A percentile compares a stretch with the other conserved stretches of the same genome.
Evolutionary conservation across 2,888 invertebrate genomes (phyloP).

Genomic region (Noctua janthe): DNA sequence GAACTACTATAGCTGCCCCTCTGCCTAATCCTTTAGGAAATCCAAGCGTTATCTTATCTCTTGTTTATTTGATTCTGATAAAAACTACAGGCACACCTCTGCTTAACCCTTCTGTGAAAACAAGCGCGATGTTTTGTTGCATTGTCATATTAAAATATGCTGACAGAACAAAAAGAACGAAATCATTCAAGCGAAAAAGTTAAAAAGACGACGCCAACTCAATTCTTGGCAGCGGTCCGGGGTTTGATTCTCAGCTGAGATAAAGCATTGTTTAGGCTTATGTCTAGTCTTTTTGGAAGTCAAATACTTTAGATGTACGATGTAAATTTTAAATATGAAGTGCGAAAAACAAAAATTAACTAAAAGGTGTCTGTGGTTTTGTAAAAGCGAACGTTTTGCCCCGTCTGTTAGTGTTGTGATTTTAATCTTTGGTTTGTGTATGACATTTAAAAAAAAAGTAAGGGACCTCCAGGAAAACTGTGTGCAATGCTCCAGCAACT

Average conservation of each 20-base stretch:
- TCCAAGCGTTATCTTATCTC: background rate
- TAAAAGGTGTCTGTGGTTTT: background rate
- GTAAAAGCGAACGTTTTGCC: background rate
- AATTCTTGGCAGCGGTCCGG: slow-evolving; percentile 55
- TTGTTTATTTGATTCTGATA: background rate
- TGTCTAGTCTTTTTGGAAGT: slow-evolving; percentile 44
- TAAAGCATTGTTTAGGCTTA: slow-evolving; percentile 28
- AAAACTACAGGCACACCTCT: background rate
- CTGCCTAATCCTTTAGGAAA: background rate
- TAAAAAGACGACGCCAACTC: slow-evolving; percentile 33
- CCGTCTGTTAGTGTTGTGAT: background rate
- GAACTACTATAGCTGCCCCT: background rate
- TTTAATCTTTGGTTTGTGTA: slow-evolving; percentile 4
- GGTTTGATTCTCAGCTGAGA: slow-evolving; percentile 54
- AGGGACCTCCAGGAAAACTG: background rate
- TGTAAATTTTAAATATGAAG: slow-evolving; percentile 3
- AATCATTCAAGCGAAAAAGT: background rate
- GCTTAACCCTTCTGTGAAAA: background rate
- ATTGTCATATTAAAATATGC: background rate
- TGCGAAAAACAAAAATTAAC: background rate
- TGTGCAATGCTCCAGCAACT: background rate
- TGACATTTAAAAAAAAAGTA: background rate
- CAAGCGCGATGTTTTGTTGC: background rate
- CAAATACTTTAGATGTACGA: slow-evolving; percentile 30
- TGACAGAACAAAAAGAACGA: slow-evolving; percentile 7